Percentiles rank a stretch among this genome's conserved stretches.
These are phyloP conservation scores for Geococcyx californianus DNA, from an alignment of 2,113 vertebrate species.

Conservation along the genomic window DNA sequence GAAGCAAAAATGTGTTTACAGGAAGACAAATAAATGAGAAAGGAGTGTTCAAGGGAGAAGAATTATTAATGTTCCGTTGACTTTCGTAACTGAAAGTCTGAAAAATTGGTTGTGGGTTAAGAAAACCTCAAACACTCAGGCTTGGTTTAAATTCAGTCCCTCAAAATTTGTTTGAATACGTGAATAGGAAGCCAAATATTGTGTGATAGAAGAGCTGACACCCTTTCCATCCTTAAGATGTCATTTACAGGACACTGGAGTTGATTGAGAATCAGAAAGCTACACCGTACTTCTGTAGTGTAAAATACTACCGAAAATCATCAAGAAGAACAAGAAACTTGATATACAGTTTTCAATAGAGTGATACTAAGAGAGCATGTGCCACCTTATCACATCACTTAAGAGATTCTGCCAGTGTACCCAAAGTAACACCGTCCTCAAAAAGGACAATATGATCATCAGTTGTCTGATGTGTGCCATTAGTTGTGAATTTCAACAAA, in stretches of 20 bases:
- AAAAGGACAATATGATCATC: neutral
- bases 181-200: slow-evolving; percentile 32
- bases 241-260: neutral
- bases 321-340: neutral
- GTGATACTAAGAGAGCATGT: neutral
- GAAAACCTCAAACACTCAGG: slow-evolving; percentile 32
- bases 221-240: neutral
- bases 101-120: slow-evolving; percentile 34
- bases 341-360: neutral
- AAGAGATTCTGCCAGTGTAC: neutral
- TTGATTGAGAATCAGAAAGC: neutral
- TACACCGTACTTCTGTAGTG: neutral
- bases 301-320: neutral
- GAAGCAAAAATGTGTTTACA: slow-evolving; percentile 28
- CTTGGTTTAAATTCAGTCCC: slow-evolving; percentile 28
- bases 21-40: neutral
- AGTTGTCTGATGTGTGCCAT: neutral
- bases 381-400: neutral
- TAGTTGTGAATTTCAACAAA: neutral
- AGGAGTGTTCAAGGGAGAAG: slow-evolving; percentile 13
- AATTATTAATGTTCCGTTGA: slow-evolving; percentile 54
- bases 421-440: neutral
- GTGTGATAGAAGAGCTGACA: neutral
- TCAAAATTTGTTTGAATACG: slow-evolving; percentile 41
- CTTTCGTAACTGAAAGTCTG: slow-evolving; percentile 46